Conservation (phyloP, 2,888 invertebrate genomes). For the Platerodrilus igneus region DNA sequence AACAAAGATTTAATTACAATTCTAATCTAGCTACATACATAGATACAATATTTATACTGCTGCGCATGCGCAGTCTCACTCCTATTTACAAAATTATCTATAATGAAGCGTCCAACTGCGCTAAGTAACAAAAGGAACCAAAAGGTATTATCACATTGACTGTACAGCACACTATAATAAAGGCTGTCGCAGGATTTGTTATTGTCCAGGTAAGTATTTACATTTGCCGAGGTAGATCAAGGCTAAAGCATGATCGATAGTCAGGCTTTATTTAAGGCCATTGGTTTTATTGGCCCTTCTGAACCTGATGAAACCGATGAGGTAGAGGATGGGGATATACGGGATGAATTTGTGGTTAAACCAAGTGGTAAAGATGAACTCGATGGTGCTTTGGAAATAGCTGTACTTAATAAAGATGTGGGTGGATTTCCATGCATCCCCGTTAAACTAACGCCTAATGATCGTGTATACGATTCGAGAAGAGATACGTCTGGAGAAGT, state of each 20-base stretch:
- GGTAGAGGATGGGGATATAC: slow-evolving; percentile 60
- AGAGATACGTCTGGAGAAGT: slow-evolving; percentile 60
- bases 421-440: slow-evolving; percentile 32
- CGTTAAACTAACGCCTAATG: slow-evolving; percentile 52
- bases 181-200: slow-evolving; percentile 35
- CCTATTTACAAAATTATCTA: slow-evolving; percentile 31
- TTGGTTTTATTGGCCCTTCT: slow-evolving; percentile 51
- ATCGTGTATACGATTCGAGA: slow-evolving; percentile 70
- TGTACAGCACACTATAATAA: slow-evolving; percentile 43
- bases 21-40: slow-evolving; percentile 47
- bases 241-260: slow-evolving; percentile 39
- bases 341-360: slow-evolving; percentile 50
- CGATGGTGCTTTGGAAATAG: slow-evolving; percentile 43
- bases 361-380: slow-evolving; percentile 47
- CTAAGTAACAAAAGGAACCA: slow-evolving; percentile 43
- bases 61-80: slow-evolving; percentile 34
- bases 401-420: slow-evolving; percentile 37
- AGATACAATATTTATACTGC: slow-evolving; percentile 48
- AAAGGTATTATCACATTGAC: slow-evolving; percentile 47
- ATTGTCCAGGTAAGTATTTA: slow-evolving; percentile 40
- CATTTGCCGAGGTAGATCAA: slow-evolving; percentile 44
- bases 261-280: slow-evolving; percentile 49
- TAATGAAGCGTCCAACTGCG: slow-evolving; percentile 27
- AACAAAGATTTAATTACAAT: slow-evolving; percentile 46
- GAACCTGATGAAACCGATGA: slow-evolving; percentile 56